Evolutionary conservation across 2,113 vertebrate species (phyloP).

Genomic region (Halcyon senegalensis): DNA sequence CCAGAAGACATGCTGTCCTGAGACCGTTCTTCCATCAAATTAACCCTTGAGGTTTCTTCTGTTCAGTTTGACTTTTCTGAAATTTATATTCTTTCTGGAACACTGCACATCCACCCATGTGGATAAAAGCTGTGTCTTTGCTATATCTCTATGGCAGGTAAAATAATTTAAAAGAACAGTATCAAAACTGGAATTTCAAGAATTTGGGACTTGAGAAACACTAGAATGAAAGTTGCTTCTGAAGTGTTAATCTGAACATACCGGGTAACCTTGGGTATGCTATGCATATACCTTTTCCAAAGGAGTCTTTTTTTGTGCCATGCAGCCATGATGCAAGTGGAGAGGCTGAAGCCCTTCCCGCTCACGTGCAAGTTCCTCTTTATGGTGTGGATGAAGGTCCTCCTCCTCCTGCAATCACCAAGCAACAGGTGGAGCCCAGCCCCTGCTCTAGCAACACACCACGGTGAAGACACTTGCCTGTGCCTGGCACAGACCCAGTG

Average conservation of each 20-base stretch:
- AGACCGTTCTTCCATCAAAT: neutral
- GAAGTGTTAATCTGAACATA: neutral
- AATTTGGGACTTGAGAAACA: neutral
- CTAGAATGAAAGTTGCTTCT: neutral
- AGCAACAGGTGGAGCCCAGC: neutral
- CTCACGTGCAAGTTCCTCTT: neutral
- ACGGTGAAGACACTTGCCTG: neutral
- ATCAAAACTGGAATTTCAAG: neutral
- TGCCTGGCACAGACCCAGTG: neutral
- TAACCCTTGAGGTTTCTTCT: neutral
- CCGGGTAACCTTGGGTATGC: fast-evolving
- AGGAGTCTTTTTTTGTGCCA: neutral
- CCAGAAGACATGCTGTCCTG: neutral
- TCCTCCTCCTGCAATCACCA: neutral
- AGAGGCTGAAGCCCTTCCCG: neutral
- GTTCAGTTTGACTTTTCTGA: neutral
- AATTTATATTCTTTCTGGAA: neutral
- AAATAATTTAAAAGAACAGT: neutral
- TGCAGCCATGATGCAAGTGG: neutral
- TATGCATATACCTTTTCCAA: neutral
- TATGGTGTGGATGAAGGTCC: neutral
- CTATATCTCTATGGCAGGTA: neutral
- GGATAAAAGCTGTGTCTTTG: neutral
- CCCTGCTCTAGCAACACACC: neutral
- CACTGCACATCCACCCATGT: neutral